Evolutionary conservation across 2,797 vertebrate species (phyloP), one percentile per base, ranked within the genome.

Genomic region (Spinus pinus): DNA sequence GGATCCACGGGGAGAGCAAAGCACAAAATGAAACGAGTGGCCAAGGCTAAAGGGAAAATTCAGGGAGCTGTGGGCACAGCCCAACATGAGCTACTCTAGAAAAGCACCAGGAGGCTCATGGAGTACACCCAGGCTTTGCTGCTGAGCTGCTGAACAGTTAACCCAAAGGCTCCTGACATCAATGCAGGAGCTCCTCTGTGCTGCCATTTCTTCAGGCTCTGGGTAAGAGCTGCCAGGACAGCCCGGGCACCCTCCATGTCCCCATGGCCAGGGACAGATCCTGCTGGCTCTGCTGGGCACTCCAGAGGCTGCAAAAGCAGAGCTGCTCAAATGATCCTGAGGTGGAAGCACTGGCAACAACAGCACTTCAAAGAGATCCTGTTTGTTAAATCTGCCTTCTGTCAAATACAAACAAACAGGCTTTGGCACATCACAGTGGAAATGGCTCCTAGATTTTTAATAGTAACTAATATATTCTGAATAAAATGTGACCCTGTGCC

Each of bases 361-460:
- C 14, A 69, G 53, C 0, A 18, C 82, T 77, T 93, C 72, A 64
- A 37, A 94, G 57, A 56, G 41, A 62, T 44, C 1, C 0, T 9
- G 44, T 73, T 50, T 93, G 58, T 72, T 41, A 41, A 41, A 41
- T 41, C 39, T 41, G 39, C 39, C 15, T 41, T 41, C 39, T 41
- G 39, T 41, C 39, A 41, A 41, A 41, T 16, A 41, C 39, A 41
- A 41, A 95, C 69, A 62, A 75, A 81, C 73, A 62, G 54, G 27
- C 73, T 66, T 84, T 84, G 58, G 66, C 73, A 93, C 57, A 72
- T 62, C 24, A 47, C 66, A 75, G 24, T 58, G 70, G 62, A 90
- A 88, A 72, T 2, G 30, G 60, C 51, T 86, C 51, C 54, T 73
- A 0, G 50, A n/a, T 77, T 92, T 73, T 62, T 72, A 60, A 56